Conservation (phyloP, 2,113 vertebrate genomes). For the Gobiocypris rarus region DNA sequence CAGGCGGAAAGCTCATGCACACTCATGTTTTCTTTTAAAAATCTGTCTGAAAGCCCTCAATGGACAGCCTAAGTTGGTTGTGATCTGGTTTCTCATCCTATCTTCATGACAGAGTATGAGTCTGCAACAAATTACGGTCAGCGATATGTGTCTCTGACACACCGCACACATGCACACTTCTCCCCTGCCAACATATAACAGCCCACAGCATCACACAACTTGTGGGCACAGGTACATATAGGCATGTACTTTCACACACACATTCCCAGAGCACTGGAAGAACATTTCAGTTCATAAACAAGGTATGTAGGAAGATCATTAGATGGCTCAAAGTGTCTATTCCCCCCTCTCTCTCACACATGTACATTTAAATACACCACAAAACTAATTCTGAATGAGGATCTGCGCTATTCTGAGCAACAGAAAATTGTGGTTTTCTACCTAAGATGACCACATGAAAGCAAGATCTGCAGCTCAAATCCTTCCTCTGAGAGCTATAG, state of each 20-base stretch:
- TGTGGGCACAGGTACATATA: conserved; percentile 33
- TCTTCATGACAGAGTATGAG: not conserved
- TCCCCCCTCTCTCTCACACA: not conserved
- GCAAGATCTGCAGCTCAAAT: not conserved
- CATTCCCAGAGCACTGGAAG: conserved; percentile 1
- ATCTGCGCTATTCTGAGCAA: not conserved
- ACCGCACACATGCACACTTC: conserved; percentile 5
- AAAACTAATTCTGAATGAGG: not conserved
- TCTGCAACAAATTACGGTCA: not conserved
- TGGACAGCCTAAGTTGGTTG: not conserved
- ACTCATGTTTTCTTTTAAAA: conserved; percentile 28
- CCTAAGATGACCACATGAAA: conserved; percentile 6
- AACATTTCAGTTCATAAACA: conserved; percentile 43
- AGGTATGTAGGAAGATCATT: conserved; percentile 31
- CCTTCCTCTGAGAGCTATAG: not conserved
- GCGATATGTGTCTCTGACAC: conserved; percentile 8
- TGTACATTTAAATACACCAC: not conserved
- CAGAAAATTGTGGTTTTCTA: not conserved
- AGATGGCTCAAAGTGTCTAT: conserved; percentile 14
- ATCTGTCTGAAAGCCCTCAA: not conserved
- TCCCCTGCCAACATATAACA: conserved; percentile 25
- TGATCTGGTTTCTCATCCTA: not conserved
- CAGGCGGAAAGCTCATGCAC: not conserved
- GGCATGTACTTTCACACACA: conserved; percentile 31
- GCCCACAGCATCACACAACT: not conserved